Evolutionary conservation across 2,888 invertebrate genomes (phyloP), one percentile per base, ranked within the genome.

Genomic region (Orthosia gracilis): DNA sequence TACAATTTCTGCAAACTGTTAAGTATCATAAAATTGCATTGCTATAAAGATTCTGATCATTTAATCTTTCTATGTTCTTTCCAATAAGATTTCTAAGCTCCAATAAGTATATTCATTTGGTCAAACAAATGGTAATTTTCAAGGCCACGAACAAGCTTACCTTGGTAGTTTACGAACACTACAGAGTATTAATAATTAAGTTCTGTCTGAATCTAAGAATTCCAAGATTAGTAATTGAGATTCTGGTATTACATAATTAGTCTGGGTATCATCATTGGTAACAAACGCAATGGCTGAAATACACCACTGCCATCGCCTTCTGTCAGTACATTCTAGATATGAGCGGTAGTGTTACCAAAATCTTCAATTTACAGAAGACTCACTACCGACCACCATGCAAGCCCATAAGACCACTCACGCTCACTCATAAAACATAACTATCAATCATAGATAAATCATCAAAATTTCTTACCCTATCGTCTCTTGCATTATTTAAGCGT

Each of bases 391-490:
- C 69, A 69, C 13, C 21, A 26, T 5, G 13, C 31, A 26, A 40
- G 9, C 40, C 40, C 40, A 23, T 2, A n/a, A 70, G 15, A 50
- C 9, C 17, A 78, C 70, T 50, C 79, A 50, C 50, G 21, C 61
- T 49, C 3, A 55, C 21, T 45, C 54, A 2, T 40, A 49, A 50
- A 63, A 73, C 1, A n/a, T n/a, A 4, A 17, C 9, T 15, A 50
- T n/a, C 12, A 21, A 55, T 31, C 7, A 45, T 13, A 23, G 21
- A 79, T 50, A 26, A 45, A 50, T 50, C 26, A 45, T 49, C 3
- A 3, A 21, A 4, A 15, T 47, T 17, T 55, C 13, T 57, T 15
- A 62, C 50, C 13, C 40, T 50, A 79, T 71, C 72, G 4, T 73
- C 13, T 52, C 13, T 23, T 49, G 50, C 65, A 67, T 59, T 58